These are phyloP conservation scores for Formica exsecta DNA, from an alignment of 1,140 invertebrate species.

Conservation along the genomic window DNA sequence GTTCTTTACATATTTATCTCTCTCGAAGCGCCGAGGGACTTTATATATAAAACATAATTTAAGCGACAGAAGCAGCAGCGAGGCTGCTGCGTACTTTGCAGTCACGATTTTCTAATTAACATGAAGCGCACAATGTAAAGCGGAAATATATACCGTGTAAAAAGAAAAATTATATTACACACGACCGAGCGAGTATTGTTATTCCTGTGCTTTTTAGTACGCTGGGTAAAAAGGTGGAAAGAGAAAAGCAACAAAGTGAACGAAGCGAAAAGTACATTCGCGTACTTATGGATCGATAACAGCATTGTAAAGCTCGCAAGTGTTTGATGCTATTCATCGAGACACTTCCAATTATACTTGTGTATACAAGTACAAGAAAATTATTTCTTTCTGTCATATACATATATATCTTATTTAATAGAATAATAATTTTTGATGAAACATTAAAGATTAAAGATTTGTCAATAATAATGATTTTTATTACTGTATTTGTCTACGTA, in stretches of 20 bases:
- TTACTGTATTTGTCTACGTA: neutral
- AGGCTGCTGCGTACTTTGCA: conserved; percentile 11
- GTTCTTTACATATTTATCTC: conserved; percentile 57
- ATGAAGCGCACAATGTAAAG: conserved; percentile 21
- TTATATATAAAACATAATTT: conserved; percentile 52
- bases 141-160: conserved; percentile 30
- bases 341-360: conserved; percentile 3
- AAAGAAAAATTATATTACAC: conserved; percentile 55
- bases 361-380: neutral
- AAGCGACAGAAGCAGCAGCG: conserved; percentile 15
- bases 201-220: conserved; percentile 42
- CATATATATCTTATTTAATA: neutral
- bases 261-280: conserved; percentile 20
- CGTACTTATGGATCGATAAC: conserved; percentile 6
- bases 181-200: conserved; percentile 56
- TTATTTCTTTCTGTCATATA: conserved; percentile 19
- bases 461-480: neutral
- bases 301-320: conserved; percentile 32
- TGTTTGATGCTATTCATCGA: conserved; percentile 7
- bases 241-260: conserved; percentile 46
- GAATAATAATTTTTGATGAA: neutral
- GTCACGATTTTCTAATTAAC: conserved; percentile 54
- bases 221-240: conserved; percentile 1
- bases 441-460: neutral
- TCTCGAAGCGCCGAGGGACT: neutral